phyloP scores from a whole-genome alignment of 2,797 vertebrate genomes.

The Ispidina lecontei region DNA sequence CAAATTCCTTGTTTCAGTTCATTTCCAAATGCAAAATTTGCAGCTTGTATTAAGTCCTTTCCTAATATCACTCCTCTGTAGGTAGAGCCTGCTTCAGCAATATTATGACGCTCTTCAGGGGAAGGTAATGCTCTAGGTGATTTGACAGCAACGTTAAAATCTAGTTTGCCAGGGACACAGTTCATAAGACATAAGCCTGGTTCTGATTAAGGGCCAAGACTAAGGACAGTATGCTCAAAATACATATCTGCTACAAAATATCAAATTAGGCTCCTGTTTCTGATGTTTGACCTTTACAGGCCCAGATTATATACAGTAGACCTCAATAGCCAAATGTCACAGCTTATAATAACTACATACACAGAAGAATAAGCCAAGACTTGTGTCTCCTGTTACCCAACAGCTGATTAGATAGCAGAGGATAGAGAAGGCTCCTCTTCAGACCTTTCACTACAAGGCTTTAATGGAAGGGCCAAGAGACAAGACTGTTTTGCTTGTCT shows the following conservation, averaged over 20 bases:
- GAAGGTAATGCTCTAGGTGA: not conserved
- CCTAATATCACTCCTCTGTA: not conserved
- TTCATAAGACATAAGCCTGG: not conserved
- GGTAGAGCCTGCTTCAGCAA: not conserved
- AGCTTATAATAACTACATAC: conserved; percentile 86
- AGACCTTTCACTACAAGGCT: not conserved
- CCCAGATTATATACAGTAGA: conserved; percentile 13
- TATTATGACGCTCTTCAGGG: not conserved
- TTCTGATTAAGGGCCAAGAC: not conserved
- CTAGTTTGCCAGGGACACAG: not conserved
- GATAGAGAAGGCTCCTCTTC: not conserved
- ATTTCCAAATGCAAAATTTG: not conserved
- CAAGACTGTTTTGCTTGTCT: not conserved
- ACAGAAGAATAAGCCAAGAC: conserved; percentile 25
- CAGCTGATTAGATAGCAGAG: conserved; percentile 77
- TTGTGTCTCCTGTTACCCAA: conserved; percentile 83
- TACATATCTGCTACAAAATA: not conserved
- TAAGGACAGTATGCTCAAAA: conserved; percentile 2
- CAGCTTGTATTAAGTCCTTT: not conserved
- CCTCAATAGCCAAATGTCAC: conserved; percentile 83
- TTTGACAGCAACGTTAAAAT: not conserved
- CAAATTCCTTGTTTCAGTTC: not conserved
- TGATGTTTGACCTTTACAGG: conserved; percentile 72
- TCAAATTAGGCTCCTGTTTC: not conserved
- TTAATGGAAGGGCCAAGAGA: not conserved